Base-by-base conservation (phyloP, 2,888 invertebrate species). In the Epicampocera succincta region DNA sequence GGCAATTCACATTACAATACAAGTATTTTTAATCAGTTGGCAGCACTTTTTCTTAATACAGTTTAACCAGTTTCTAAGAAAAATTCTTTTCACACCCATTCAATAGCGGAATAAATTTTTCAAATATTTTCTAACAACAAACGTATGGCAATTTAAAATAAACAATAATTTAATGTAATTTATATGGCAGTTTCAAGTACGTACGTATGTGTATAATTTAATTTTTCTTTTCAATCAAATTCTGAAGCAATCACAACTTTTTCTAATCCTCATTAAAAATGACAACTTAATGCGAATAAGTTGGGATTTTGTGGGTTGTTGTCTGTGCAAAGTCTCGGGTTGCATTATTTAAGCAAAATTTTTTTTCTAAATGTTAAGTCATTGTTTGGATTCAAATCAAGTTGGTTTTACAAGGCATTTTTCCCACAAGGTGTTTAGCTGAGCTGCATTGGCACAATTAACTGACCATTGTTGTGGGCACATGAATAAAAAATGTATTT, bases 321-420 rank as follows among this genome's bases (percentile, higher is more conserved):
- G 19, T 54, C 11, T 61, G 50, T 42, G 50, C 56, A 48, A 46
- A 25, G 60, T 33, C 46, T 56, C n/a, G n/a, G n/a, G 15, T 68
- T 60, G 33, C 60, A 66, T 60, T 72, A 71, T 50, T 78, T 65
- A 33, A 58, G 65, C 15, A 46, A 2, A 44, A 56, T 15, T 60
- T 60, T 33, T 65, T 78, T 33, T 44, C 1, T 19, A 48, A 46
- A 52, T 29, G 29, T 40, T 33, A 52, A 66, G 60, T 54, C 29
- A 11, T 33, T 76, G 44, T 3, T 60, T 54, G 46, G 2, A 46
- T 48, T 63, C 15, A 42, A 48, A 52, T 15, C 46, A 52, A 56
- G 77, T 81, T 74, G 81, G 73, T 50, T 77, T 66, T 50, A 33
- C 29, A 12, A 46, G 69, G 65, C 68, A 77, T 77, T 82, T 79